A percentile compares a stretch with the other conserved stretches of the same genome.
Evolutionary conservation across 2,113 vertebrate genomes (phyloP).

Genomic region (Cynocephalus volans): DNA sequence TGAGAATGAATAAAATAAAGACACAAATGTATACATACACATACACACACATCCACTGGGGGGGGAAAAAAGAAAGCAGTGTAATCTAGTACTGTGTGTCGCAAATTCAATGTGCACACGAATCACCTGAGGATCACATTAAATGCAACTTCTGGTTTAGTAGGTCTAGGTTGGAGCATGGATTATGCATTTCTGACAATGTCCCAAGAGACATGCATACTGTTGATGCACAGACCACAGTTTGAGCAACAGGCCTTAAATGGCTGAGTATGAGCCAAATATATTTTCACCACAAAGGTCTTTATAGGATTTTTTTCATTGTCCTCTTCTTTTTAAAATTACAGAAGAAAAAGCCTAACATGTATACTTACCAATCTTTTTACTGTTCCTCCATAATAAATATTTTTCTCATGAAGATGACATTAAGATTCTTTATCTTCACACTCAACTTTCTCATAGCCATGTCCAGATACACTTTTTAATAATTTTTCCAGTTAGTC

Average conservation of each 20-base stretch:
- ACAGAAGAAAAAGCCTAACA: not conserved
- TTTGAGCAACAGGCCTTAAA: not conserved
- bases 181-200: not conserved
- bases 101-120: not conserved
- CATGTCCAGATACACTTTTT: not conserved
- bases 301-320: not conserved
- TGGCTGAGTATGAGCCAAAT: not conserved
- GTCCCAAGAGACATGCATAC: not conserved
- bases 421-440: not conserved
- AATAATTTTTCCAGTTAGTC: not conserved
- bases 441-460: not conserved
- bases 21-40: not conserved
- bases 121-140: not conserved
- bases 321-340: not conserved
- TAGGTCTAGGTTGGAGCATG: rapidly evolving
- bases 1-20: not conserved
- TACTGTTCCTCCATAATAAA: not conserved
- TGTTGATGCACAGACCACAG: not conserved
- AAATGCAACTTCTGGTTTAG: not conserved
- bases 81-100: not conserved
- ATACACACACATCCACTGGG: too few species aligned
- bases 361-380: not conserved
- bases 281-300: not conserved
- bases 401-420: not conserved
- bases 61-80: not conserved